Base-by-base conservation (phyloP, 2,113 vertebrate genomes). In the Microtus richardsoni region DNA sequence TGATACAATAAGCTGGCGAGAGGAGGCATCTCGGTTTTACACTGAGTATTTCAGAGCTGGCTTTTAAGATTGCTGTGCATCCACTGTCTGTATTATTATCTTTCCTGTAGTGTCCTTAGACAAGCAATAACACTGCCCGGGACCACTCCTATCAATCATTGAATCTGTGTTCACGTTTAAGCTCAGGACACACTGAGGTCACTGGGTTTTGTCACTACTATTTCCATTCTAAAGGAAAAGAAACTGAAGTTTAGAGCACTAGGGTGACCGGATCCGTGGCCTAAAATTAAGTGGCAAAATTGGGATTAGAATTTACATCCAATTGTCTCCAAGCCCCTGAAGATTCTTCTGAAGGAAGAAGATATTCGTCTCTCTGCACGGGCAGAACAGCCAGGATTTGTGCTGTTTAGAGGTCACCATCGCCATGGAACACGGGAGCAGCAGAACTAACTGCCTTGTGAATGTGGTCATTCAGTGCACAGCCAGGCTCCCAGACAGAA, bases 1-100 rank as follows among this genome's bases (percentile, higher is more conserved):
- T 74, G 71, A 82, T 58, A 93, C 86, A 92, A 95, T 85, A 94
- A 78, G 88, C 91, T 93, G 91, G 90, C 95, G 91, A 88, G 85
- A 92, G 73, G 86, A 78, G 93, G 21, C 92, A n/a, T 91, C 88
- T 93, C 82, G 26, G 78, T 91, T 95, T 91, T 78, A 36, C 0
- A 91, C 60, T 89, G 85, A 95, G 64, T 54, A 93, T 70, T 60
- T 88, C 7, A 9, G 58, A 95, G 71, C 14, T 71, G 75, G 11
- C 58, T 93, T 94, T 75, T 70, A 86, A 88, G 66, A 22, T 84
- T 33, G 30, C 84, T 39, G 47, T 64, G 93, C 80, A 83, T 91
- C 85, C 82, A 90, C 26, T 78, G 36, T 78, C 58, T 79, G 49
- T 47, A 88, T 68, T 80, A 80, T 58, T 90, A 75, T 89, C 77